Conservation (phyloP, 2,797 vertebrate genomes). For the Benthosema pterotum region DNA sequence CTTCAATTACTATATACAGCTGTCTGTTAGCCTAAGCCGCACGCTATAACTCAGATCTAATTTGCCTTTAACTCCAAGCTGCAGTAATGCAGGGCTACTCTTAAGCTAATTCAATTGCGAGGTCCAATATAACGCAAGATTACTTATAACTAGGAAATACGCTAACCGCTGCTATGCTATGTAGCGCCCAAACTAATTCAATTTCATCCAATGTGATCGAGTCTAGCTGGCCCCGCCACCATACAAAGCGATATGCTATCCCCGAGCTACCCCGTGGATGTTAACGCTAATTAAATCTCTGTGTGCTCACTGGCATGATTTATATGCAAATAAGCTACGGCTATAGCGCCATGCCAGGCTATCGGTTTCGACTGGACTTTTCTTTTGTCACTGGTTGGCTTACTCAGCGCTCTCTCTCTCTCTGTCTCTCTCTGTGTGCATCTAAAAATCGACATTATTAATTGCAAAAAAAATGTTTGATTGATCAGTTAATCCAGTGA, state of each 20-base stretch:
- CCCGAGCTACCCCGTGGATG: slow-evolving; percentile 27
- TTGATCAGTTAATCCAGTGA: too few relatives aligned
- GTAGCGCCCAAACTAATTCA: slow-evolving; percentile 37
- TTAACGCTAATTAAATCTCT: slow-evolving; percentile 48
- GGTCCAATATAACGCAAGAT: slow-evolving; percentile 24
- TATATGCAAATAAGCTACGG: slow-evolving; percentile 52
- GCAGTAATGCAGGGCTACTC: slow-evolving; percentile 8
- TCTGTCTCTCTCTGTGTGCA: neutral
- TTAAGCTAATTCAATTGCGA: slow-evolving; percentile 45
- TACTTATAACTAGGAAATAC: slow-evolving; percentile 40
- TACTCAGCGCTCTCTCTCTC: slow-evolving; percentile 12
- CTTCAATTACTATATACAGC: neutral
- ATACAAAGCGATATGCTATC: slow-evolving; percentile 32
- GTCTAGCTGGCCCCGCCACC: neutral
- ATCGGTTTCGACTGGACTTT: neutral
- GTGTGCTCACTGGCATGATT: slow-evolving; percentile 45
- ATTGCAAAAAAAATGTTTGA: neutral
- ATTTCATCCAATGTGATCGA: slow-evolving; percentile 54
- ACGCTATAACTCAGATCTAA: slow-evolving; percentile 6
- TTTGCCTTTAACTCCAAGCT: slow-evolving; percentile 9
- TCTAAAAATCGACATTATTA: neutral
- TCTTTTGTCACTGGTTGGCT: neutral
- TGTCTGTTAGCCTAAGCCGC: neutral
- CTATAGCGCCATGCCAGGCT: neutral
- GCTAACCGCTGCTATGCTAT: slow-evolving; percentile 25